Conservation (phyloP, 2,888 invertebrate species). For the Pseudococcus jackbeardsleyi region DNA sequence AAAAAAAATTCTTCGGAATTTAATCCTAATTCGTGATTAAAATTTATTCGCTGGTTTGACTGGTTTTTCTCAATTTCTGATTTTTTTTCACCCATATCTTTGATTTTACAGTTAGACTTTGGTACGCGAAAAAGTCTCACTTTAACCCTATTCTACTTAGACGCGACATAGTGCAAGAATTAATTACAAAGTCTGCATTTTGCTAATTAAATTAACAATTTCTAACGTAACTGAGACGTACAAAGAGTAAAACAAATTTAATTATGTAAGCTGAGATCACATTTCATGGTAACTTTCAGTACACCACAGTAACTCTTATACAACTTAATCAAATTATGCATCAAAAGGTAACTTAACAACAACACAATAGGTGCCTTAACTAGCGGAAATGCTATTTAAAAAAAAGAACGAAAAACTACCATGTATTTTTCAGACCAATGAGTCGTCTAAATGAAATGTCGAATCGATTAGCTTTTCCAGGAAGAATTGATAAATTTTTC, state of each 20-base stretch:
- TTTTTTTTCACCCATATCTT: background rate
- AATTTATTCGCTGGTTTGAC: background rate
- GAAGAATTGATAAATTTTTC: background rate
- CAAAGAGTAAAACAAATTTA: constrained; percentile 6
- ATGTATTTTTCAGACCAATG: background rate
- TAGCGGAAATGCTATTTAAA: constrained; percentile 11
- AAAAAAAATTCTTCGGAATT: background rate
- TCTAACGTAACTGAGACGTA: background rate
- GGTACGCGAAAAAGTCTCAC: background rate
- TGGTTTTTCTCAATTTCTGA: background rate
- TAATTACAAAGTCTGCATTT: constrained; percentile 8
- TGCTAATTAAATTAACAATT: background rate
- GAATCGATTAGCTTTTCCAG: background rate
- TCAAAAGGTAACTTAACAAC: constrained; percentile 38
- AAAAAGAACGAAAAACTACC: background rate
- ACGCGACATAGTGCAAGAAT: background rate
- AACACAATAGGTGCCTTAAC: constrained; percentile 4
- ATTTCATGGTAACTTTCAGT: background rate
- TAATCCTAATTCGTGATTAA: background rate
- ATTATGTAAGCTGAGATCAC: background rate
- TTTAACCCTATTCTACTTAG: background rate
- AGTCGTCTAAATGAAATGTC: background rate
- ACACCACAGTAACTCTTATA: background rate
- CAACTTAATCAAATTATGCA: constrained; percentile 3
- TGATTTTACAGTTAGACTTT: background rate